These are phyloP conservation scores for Hyles lineata DNA, from an alignment of 2,888 invertebrate species.

Conservation along the genomic window DNA sequence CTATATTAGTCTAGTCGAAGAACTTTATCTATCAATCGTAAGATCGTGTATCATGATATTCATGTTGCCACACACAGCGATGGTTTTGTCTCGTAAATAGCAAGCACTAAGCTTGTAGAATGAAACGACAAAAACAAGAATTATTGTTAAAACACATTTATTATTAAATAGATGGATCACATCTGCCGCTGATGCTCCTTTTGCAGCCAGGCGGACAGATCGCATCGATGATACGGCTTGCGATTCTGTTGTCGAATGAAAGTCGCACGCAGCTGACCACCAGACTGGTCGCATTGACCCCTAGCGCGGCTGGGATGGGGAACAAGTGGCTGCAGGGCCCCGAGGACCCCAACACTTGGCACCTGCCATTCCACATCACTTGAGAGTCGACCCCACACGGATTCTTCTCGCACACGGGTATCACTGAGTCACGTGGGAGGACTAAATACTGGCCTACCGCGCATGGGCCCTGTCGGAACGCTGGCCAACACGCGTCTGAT, in stretches of 20 bases:
- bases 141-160: slow-evolving; percentile 32
- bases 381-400: slow-evolving; percentile 84
- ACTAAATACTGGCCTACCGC: slow-evolving; percentile 79
- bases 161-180: slow-evolving; percentile 46
- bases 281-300: slow-evolving; percentile 86
- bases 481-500: slow-evolving; percentile 86
- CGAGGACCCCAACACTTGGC: slow-evolving; percentile 66
- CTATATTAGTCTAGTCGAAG: no score
- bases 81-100: neutral
- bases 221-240: slow-evolving; percentile 36
- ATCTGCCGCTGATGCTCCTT: slow-evolving; percentile 60
- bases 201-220: slow-evolving; percentile 67
- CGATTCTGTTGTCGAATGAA: slow-evolving; percentile 59
- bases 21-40: no score
- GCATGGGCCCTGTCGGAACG: slow-evolving; percentile 88
- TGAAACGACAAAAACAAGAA: neutral
- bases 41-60: no score
- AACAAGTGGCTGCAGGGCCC: slow-evolving; percentile 70
- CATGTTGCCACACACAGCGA: no score
- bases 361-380: slow-evolving; percentile 76
- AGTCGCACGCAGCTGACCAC: slow-evolving; percentile 83
- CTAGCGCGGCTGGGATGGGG: slow-evolving; percentile 72
- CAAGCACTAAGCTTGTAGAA: neutral
- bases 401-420: slow-evolving; percentile 86
- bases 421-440: slow-evolving; percentile 75